Evolutionary conservation across 2,888 invertebrate species (phyloP).

Genomic region (Drosophila eohydei): DNA sequence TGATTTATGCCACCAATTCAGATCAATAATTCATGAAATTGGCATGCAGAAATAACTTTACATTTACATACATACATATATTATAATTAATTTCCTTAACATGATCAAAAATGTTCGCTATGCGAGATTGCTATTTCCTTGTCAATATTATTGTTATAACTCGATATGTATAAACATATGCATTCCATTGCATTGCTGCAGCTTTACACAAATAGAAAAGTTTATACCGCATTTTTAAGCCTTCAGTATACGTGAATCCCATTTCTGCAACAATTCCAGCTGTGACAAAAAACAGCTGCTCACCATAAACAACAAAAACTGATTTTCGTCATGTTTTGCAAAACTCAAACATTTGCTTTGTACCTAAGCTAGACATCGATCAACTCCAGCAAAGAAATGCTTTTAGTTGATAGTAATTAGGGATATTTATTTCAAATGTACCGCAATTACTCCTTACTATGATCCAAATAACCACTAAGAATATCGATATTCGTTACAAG

Average conservation of each 20-base stretch:
- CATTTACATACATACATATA: background rate
- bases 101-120: background rate
- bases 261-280: constrained; percentile 22
- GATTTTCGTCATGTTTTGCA: constrained; percentile 25
- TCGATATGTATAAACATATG: background rate
- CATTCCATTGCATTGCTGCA: constrained; percentile 1
- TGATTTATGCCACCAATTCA: background rate
- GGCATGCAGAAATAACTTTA: background rate
- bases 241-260: background rate
- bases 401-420: background rate
- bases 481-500: constrained; percentile 27
- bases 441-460: background rate
- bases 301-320: constrained; percentile 13
- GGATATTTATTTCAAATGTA: constrained; percentile 7
- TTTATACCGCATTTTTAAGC: background rate
- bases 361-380: constrained; percentile 1
- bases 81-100: background rate
- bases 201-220: background rate
- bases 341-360: constrained; percentile 17
- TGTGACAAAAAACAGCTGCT: constrained; percentile 44
- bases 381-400: background rate
- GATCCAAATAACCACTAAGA: constrained; percentile 19
- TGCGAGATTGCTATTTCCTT: background rate
- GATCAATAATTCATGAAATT: constrained; percentile 10
- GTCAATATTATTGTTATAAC: constrained; percentile 12